Percentiles rank a stretch among this genome's conserved stretches.
These are phyloP conservation scores for Galago senegalensis DNA, from an alignment of 2,797 vertebrate species.

Conservation along the genomic window DNA sequence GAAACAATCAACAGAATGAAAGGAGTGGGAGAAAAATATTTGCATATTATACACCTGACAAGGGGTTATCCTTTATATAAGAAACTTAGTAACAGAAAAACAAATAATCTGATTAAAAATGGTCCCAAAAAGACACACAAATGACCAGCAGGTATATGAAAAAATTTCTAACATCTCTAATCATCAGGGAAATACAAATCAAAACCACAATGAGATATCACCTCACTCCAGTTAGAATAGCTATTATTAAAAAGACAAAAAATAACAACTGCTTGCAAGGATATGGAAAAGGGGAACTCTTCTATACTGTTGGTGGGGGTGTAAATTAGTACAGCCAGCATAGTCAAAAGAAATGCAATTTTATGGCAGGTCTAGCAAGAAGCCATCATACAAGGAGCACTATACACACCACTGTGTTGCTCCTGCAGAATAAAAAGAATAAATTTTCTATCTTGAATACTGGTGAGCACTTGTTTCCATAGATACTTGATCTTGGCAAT, in stretches of 20 bases:
- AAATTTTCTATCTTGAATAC: slow-evolving; percentile 44
- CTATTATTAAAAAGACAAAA: neutral
- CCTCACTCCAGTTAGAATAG: neutral
- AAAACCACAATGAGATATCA: neutral
- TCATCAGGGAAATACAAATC: neutral
- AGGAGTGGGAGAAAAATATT: neutral
- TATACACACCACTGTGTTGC: neutral
- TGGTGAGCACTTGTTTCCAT: slow-evolving; percentile 49
- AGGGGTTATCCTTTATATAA: neutral
- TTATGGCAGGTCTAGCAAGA: neutral
- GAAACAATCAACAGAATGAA: neutral
- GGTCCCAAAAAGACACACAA: neutral
- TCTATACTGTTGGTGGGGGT: neutral
- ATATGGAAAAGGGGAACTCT: neutral
- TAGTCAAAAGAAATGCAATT: neutral
- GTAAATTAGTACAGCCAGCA: neutral
- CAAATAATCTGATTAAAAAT: neutral
- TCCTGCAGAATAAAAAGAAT: neutral
- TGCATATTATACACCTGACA: neutral
- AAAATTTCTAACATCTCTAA: neutral
- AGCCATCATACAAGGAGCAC: neutral
- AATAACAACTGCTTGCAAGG: neutral
- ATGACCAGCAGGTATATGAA: neutral
- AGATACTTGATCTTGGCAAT: slow-evolving; percentile 65
- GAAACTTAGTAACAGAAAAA: neutral